Evolutionary conservation across 2,888 invertebrate species (phyloP).

Genomic region (Pristionchus maxplancki): DNA sequence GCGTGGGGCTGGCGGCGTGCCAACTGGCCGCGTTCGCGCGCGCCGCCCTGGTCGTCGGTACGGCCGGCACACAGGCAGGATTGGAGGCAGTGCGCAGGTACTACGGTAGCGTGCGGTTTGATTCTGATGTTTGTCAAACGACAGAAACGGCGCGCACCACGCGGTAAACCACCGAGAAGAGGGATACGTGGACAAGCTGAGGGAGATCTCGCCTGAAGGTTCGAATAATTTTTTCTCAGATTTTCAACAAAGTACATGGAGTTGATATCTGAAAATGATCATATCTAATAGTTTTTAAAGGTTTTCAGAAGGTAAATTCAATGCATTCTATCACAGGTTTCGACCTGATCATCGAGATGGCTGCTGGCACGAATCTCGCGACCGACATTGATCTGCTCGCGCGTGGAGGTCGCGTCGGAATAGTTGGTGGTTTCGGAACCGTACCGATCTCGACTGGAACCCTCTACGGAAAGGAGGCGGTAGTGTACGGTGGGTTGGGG

Average conservation of each 20-base stretch:
- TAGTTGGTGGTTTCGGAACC: constrained; percentile 80
- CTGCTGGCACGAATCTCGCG: constrained; percentile 81
- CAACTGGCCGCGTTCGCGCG: constrained; percentile 80
- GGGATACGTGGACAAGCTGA: constrained; percentile 64
- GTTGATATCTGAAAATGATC: too few relatives aligned
- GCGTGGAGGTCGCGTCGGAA: constrained; percentile 61
- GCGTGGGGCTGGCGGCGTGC: constrained; percentile 80
- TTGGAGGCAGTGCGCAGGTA: constrained; percentile 74
- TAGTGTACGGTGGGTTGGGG: constrained; percentile 77
- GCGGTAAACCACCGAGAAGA: constrained; percentile 80
- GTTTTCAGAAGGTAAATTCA: not conserved
- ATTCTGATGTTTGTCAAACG: not conserved
- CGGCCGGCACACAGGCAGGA: constrained; percentile 80
- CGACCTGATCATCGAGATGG: constrained; percentile 82
- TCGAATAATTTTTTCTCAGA: not conserved
- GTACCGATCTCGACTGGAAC: constrained; percentile 78
- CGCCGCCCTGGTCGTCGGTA: constrained; percentile 80
- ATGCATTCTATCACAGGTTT: constrained; percentile 76
- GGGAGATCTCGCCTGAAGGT: constrained; percentile 60
- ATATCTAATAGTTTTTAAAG: too few relatives aligned
- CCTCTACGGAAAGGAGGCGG: constrained; percentile 78
- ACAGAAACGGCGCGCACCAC: constrained; percentile 79
- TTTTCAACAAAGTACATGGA: too few relatives aligned
- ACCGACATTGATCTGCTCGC: constrained; percentile 79
- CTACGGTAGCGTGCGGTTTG: not conserved